Percentiles rank a stretch among this genome's conserved stretches.
These are phyloP conservation scores for Atethmia centrago DNA, from an alignment of 2,888 invertebrate genomes.

Conservation along the genomic window DNA sequence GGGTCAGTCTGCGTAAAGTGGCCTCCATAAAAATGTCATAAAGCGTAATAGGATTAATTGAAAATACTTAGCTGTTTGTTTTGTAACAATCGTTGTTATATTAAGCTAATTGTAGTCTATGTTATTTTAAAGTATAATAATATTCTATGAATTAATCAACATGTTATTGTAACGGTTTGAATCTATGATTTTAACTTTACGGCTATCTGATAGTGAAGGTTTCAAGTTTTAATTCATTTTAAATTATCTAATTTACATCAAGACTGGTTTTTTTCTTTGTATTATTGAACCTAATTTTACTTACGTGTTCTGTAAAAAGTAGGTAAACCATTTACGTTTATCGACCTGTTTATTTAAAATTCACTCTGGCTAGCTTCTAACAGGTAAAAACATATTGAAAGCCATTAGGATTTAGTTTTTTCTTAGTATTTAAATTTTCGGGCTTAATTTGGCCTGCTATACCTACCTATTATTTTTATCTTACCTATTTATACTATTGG, in stretches of 20 bases:
- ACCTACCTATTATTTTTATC: no score
- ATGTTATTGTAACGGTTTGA: not conserved
- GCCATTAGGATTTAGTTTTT: no score
- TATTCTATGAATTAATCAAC: not conserved
- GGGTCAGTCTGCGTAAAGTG: conserved; percentile 23
- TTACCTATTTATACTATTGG: no score
- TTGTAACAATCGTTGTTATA: conserved; percentile 3
- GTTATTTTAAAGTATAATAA: not conserved
- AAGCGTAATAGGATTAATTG: conserved; percentile 33
- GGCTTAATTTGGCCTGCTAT: no score
- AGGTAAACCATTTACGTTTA: no score
- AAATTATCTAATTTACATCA: not conserved
- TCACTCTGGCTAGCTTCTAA: no score
- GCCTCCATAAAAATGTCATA: conserved; percentile 31
- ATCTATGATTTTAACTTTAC: not conserved
- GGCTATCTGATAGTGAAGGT: not conserved
- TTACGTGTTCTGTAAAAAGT: no score
- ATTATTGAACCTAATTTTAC: no score
- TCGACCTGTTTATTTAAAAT: no score
- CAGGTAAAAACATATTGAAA: no score
- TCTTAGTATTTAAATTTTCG: no score
- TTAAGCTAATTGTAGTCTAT: not conserved
- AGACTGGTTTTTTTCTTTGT: no score
- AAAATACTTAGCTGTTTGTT: conserved; percentile 25
- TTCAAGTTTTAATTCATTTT: not conserved